Evolutionary conservation across 2,797 vertebrate species (phyloP), one percentile per base, ranked within the genome.

Genomic region (Tinamus major): DNA sequence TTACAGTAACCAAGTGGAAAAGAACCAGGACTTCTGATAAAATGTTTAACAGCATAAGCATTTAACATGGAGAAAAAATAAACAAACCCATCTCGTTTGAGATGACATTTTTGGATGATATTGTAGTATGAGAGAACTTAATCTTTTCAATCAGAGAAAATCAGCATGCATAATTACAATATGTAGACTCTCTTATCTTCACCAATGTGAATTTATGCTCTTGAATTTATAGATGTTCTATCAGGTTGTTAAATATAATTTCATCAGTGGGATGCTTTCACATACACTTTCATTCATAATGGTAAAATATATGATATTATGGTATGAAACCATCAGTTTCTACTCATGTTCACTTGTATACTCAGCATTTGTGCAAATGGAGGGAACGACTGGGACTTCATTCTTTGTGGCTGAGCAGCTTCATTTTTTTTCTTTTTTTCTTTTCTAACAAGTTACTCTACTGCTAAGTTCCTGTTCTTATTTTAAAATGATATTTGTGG

Each of bases 241-340:
- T 64, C 20, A 20, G 17, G 27, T 74, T 49, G 18, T 87, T 71
- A 83, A 46, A 13, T 35, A 29, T 17, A 24, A 3, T 88, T 87
- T 76, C 21, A 26, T 33, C 53, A 72, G 13, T 37, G 37, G 51
- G 63, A 33, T 88, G 49, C 35, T 92, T 92, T 91, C 44, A 17
- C 13, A 2, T 27, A 21, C 35, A 76, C 87, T 79, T 29, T 83
- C 26, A 37, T 87, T 89, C 79, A 67, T 48, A 24, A 17, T 41
- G 67, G 67, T 70, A 53, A 83, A 78, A 35, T 64, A 8, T 58
- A 7, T 41, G 42, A 35, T 62, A 7, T 10, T 37, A 0, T 35
- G 8, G 8, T 65, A 16, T 49, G 48, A 24, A 91, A 62, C 9
- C 2, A 23, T 15, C 13, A 23, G 1, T 78, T 92, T 72, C 63